These are phyloP conservation scores for Paratilapia polleni DNA, from an alignment of 2,113 vertebrate species.

Conservation along the genomic window DNA sequence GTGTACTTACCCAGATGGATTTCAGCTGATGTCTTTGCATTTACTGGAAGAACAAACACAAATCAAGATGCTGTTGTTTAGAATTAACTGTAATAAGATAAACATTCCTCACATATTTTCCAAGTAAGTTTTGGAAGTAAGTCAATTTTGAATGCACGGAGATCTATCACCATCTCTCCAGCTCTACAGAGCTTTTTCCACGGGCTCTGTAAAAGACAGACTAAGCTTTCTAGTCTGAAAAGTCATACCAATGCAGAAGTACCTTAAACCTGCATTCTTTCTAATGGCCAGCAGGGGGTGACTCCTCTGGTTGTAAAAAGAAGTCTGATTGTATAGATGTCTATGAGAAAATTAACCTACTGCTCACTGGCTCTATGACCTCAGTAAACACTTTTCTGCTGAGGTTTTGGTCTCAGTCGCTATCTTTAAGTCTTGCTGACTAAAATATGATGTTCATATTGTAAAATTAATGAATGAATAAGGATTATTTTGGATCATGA, in stretches of 20 bases:
- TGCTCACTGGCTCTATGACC: background rate
- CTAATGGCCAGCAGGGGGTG: too few relatives aligned
- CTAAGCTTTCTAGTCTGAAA: background rate
- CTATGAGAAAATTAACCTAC: background rate
- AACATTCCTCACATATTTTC: background rate
- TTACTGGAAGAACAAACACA: background rate
- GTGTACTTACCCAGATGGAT: background rate
- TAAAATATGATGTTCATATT: background rate
- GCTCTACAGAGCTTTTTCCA: background rate
- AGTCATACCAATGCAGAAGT: background rate
- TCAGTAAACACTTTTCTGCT: too few relatives aligned
- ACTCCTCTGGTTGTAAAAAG: background rate
- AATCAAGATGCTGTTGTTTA: background rate
- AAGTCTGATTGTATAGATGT: background rate
- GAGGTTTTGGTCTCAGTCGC: too few relatives aligned
- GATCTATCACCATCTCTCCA: background rate
- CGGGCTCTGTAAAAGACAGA: rapidly evolving
- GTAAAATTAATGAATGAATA: background rate
- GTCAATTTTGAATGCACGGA: too few relatives aligned
- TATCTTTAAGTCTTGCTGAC: too few relatives aligned
- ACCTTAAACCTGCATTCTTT: rapidly evolving
- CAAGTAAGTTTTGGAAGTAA: too few relatives aligned
- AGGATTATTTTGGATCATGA: background rate
- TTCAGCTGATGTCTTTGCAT: rapidly evolving
- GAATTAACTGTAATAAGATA: rapidly evolving